Percentiles rank a stretch among this genome's conserved stretches.
These are phyloP conservation scores for Ondatra zibethicus DNA, from an alignment of 2,113 vertebrate species.

Conservation along the genomic window DNA sequence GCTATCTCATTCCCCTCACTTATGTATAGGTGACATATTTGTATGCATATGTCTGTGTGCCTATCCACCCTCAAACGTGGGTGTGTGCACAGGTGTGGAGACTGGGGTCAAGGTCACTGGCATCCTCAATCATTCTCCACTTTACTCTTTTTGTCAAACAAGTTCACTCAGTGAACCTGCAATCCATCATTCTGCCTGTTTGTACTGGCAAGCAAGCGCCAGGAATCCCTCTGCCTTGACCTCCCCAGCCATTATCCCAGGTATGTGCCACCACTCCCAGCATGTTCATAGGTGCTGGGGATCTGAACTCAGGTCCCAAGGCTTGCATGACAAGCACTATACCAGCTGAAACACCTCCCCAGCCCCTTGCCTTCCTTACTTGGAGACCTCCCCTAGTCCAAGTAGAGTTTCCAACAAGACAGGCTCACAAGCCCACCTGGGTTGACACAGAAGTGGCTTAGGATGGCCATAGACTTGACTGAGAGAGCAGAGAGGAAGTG, in stretches of 20 bases:
- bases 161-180: not conserved
- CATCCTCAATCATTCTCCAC: not conserved
- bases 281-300: not conserved
- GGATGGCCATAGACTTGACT: not conserved
- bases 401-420: not conserved
- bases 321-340: not conserved
- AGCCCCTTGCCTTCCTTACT: not conserved
- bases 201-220: not conserved
- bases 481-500: not conserved
- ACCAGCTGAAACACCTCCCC: not conserved
- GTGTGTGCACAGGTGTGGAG: not conserved
- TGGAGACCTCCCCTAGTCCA: not conserved
- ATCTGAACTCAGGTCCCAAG: not conserved
- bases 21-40: not conserved
- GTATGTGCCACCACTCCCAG: not conserved
- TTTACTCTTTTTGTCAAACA: not conserved
- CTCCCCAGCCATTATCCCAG: not conserved
- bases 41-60: not conserved
- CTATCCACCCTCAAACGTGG: not conserved
- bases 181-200: not conserved
- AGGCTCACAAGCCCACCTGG: not conserved
- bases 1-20: not conserved
- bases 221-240: not conserved
- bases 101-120: not conserved
- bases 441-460: not conserved